Evolutionary conservation across 2,113 vertebrate species (phyloP).

Genomic region (Aptenodytes forsteri): DNA sequence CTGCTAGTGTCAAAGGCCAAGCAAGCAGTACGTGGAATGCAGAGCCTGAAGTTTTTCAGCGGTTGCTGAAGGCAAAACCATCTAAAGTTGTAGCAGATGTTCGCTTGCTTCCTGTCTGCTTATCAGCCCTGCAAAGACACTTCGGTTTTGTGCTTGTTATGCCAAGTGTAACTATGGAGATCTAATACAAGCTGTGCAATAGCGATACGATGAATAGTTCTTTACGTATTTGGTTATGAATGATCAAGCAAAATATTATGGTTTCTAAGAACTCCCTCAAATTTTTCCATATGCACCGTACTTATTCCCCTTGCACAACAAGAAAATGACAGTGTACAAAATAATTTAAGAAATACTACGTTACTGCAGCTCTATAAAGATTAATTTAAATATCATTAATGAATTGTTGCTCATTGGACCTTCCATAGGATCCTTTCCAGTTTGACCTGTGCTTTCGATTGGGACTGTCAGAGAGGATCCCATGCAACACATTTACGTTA

Average conservation of each 20-base stretch:
- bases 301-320: neutral
- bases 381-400: neutral
- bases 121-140: conserved; percentile 69
- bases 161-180: conserved; percentile 70
- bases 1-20: conserved; percentile 25
- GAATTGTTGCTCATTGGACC: neutral
- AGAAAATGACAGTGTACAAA: neutral
- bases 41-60: conserved; percentile 22
- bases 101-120: conserved; percentile 72
- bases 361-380: neutral
- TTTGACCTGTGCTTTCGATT: neutral
- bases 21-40: neutral
- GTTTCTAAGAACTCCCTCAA: neutral
- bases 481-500: neutral
- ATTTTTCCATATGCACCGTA: neutral
- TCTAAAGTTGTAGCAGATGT: conserved; percentile 55
- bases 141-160: conserved; percentile 53
- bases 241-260: neutral
- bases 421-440: neutral
- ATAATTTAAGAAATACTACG: neutral
- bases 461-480: neutral
- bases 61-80: conserved; percentile 46
- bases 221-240: neutral
- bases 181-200: neutral
- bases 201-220: neutral